Evolutionary conservation across 2,113 vertebrate species (phyloP).

Genomic region (Scortum barcoo): DNA sequence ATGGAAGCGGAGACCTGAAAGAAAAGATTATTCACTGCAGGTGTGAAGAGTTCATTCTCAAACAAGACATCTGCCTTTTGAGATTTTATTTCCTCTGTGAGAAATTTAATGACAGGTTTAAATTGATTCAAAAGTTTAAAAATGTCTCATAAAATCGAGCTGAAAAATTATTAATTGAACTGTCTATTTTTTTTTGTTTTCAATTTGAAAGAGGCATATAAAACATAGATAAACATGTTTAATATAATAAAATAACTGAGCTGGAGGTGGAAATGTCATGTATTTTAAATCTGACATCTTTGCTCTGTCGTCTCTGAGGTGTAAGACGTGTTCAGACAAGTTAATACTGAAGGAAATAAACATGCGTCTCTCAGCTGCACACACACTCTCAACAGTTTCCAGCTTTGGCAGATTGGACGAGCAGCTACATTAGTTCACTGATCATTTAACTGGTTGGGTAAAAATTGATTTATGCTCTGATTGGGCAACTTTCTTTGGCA

Average conservation of each 20-base stretch:
- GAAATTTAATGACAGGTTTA: background rate
- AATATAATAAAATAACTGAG: no score
- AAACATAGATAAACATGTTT: no score
- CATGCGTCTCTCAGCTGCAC: background rate
- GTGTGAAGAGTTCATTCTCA: conserved; percentile 25
- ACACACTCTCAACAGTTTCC: no score
- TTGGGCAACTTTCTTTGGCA: no score
- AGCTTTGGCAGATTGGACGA: no score
- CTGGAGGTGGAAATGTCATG: background rate
- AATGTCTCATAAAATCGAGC: background rate
- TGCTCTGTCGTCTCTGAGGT: no score
- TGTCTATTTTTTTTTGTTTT: no score
- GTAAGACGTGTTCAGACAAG: background rate
- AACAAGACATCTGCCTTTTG: conserved; percentile 21
- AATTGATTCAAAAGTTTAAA: background rate
- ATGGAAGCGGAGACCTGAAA: background rate
- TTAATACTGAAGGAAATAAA: background rate
- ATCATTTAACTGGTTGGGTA: no score
- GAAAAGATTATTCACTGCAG: conserved; percentile 3
- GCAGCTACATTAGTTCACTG: no score
- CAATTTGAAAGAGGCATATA: no score
- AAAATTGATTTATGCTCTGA: no score
- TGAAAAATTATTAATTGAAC: background rate
- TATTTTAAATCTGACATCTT: background rate
- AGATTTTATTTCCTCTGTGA: background rate